Conservation (phyloP, 2,797 vertebrate genomes). For the Garrulus glandarius region DNA sequence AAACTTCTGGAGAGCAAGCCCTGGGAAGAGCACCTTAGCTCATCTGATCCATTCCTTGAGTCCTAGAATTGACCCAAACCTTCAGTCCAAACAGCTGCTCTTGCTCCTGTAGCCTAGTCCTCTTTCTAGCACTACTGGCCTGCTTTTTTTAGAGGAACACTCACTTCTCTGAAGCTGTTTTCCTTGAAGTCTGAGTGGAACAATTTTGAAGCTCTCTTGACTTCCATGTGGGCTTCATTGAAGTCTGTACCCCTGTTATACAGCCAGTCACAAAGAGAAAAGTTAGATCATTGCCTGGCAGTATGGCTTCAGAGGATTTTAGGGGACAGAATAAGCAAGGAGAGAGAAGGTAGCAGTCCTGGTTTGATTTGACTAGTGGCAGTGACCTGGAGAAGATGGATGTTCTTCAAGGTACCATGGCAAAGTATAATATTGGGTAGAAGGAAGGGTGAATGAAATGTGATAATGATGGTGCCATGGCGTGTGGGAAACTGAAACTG, state of each 20-base stretch:
- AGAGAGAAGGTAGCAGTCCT: background rate
- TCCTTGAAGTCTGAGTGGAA: background rate
- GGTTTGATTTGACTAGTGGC: background rate
- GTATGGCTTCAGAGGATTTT: background rate
- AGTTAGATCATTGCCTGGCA: background rate
- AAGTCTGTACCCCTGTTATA: background rate
- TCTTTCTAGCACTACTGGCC: background rate
- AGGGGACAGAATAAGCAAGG: background rate
- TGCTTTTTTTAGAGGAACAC: background rate
- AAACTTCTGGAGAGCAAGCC: background rate
- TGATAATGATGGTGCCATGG: background rate
- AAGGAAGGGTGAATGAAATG: background rate
- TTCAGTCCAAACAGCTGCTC: background rate
- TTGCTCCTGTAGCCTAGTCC: background rate
- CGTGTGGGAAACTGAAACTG: background rate
- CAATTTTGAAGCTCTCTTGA: background rate
- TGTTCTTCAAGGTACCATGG: background rate
- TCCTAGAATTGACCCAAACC: background rate
- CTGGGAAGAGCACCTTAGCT: background rate
- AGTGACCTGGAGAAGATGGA: background rate
- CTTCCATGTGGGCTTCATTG: background rate
- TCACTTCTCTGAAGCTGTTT: background rate
- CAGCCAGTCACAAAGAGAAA: background rate
- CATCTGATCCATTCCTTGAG: background rate
- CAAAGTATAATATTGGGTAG: background rate